phyloP scores from a whole-genome alignment of 2,113 vertebrate genomes.

The Tupaia chinensis region DNA sequence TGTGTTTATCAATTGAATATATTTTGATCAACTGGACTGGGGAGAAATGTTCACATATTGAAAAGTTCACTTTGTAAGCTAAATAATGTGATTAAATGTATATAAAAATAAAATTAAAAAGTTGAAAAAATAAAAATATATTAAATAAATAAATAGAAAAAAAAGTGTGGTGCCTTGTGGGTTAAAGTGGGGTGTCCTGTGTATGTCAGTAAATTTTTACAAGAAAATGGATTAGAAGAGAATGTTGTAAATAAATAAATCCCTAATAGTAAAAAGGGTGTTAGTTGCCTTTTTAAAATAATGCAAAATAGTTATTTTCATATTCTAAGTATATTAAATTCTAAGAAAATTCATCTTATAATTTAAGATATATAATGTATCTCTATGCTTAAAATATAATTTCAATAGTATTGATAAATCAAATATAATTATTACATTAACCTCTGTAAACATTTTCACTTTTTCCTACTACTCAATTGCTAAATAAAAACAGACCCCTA shows the following conservation, averaged over 20 bases:
- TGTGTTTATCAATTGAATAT: too few relatives aligned
- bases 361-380: slow-evolving; percentile 3
- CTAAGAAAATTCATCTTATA: slow-evolving; percentile 46
- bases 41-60: too few relatives aligned
- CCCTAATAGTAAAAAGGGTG: slow-evolving; percentile 33
- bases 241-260: slow-evolving; percentile 68
- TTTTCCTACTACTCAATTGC: slow-evolving; percentile 20
- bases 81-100: too few relatives aligned
- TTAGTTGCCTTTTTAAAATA: slow-evolving; percentile 20
- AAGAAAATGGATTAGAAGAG: slow-evolving; percentile 62
- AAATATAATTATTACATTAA: slow-evolving; percentile 76
- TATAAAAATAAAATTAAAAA: too few relatives aligned
- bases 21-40: too few relatives aligned
- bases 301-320: slow-evolving; percentile 26
- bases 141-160: too few relatives aligned
- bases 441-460: slow-evolving; percentile 68
- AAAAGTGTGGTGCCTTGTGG: too few relatives aligned
- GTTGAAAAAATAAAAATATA: too few relatives aligned
- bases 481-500: slow-evolving; percentile 60
- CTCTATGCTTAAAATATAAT: slow-evolving; percentile 64
- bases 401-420: slow-evolving; percentile 72
- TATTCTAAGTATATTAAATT: slow-evolving; percentile 61
- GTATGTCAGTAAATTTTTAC: too few relatives aligned
- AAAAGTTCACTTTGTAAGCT: too few relatives aligned
- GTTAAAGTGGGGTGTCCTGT: too few relatives aligned